A percentile compares a stretch with the other conserved stretches of the same genome.
Conservation (phyloP, 92 coral and sea anemone species). For the Epizoanthus rinbou region DNA sequence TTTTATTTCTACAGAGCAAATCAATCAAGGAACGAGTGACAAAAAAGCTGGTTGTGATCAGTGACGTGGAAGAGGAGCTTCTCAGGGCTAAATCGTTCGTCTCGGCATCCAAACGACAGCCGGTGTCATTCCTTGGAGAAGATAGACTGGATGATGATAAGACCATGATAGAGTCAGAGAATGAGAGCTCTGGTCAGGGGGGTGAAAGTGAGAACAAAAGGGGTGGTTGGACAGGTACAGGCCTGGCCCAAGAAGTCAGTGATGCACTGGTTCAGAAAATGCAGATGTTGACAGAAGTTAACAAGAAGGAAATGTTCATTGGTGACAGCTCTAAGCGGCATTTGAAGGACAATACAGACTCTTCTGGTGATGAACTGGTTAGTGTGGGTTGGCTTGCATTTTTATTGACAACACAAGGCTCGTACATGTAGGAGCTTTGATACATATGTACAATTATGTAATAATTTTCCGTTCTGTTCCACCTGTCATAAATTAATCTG, state of each 20-base stretch:
- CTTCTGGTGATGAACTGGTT: constrained; percentile 35
- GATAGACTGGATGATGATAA: background rate
- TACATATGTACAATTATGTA: no score
- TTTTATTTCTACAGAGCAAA: constrained; percentile 37
- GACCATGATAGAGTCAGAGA: background rate
- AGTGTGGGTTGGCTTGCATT: background rate
- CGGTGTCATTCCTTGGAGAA: constrained; percentile 10
- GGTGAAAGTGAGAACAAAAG: constrained; percentile 27
- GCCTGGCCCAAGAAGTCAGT: constrained; percentile 15
- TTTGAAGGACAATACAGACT: constrained; percentile 1
- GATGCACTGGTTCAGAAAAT: constrained; percentile 37
- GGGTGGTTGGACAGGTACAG: constrained; percentile 23
- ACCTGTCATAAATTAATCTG: no score
- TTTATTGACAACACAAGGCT: background rate
- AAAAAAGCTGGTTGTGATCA: constrained; percentile 51
- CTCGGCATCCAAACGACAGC: constrained; percentile 69
- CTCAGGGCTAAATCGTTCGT: constrained; percentile 79
- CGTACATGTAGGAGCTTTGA: no score
- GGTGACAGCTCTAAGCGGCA: background rate
- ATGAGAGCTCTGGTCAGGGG: constrained; percentile 7
- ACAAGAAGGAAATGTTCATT: background rate
- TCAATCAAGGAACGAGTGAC: constrained; percentile 59
- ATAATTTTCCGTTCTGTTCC: no score
- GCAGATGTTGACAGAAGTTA: constrained; percentile 9
- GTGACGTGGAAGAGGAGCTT: constrained; percentile 76